Evolutionary conservation across 2,113 vertebrate genomes (phyloP).

Genomic region (Stomatorhinus ivindoensis): DNA sequence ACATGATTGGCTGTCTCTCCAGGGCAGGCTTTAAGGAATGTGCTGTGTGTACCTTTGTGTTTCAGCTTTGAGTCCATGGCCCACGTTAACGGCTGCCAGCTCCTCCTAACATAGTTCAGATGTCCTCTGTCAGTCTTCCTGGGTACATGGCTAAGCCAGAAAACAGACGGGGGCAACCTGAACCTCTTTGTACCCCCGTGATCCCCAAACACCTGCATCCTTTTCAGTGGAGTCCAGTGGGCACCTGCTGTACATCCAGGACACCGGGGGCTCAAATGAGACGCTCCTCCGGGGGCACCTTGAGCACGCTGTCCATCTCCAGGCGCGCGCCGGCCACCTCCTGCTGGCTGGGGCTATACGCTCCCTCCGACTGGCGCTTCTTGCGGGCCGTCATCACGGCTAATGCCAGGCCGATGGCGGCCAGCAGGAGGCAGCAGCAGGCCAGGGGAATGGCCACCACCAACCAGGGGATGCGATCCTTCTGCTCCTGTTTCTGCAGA

Average conservation of each 20-base stretch:
- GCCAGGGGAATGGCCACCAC: slow-evolving; percentile 75
- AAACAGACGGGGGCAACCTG: background rate
- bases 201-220: background rate
- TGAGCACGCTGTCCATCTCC: slow-evolving; percentile 95
- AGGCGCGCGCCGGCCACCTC: slow-evolving; percentile 87
- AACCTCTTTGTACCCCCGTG: background rate
- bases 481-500: slow-evolving; percentile 66
- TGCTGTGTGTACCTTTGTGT: background rate
- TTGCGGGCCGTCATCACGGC: slow-evolving; percentile 80
- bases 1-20: background rate
- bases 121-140: background rate
- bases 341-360: slow-evolving; percentile 87
- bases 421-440: slow-evolving; percentile 71
- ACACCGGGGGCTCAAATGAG: slow-evolving; percentile 59
- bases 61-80: background rate
- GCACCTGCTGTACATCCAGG: background rate
- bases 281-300: slow-evolving; percentile 87
- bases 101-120: background rate
- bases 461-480: slow-evolving; percentile 66
- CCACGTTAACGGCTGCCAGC: background rate
- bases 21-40: background rate
- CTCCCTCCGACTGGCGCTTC: slow-evolving; percentile 86
- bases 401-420: slow-evolving; percentile 69
- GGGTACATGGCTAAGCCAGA: background rate
- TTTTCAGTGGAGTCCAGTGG: background rate